Evolutionary conservation across 2,888 invertebrate genomes (phyloP), one percentile per base, ranked within the genome.

Genomic region (Drosophila incognita): DNA sequence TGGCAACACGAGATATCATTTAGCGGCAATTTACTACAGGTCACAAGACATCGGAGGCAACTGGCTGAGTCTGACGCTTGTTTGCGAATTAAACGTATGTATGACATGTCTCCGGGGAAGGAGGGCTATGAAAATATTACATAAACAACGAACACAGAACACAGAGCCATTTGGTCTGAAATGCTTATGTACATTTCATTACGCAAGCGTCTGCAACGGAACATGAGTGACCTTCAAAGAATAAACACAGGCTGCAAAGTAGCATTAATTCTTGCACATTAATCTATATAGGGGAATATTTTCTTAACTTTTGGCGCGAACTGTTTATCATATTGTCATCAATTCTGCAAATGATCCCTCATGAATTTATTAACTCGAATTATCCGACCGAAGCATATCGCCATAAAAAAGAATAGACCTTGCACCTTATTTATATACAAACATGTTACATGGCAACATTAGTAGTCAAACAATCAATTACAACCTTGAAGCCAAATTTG

Each of bases 1-100:
- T 71, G 78, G 75, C 81, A 83, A 77, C 72, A 69, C 57, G 62
- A 81, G 81, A 87, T 87, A 83, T 87, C 88, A 67, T 67, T 80
- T 85, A 57, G 86, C 71, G 59, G 52, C 58, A 75, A 57, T 74
- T 53, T 61, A 70, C 49, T 73, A 61, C 77, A 66, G 61, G 63
- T 61, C 66, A 57, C 75, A 64, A 68, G 64, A 71, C 60, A 70
- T 68, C 53, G 54, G 57, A 71, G 56, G 52, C 70, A 62, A 53
- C 42, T 54, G 57, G 35, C 53, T 42, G 29, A 46, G 36, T 27
- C 10, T 36, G 52, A 49, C 48, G 40, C 67, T 57, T 77, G 71
- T 72, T 76, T 68, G 69, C 63, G 74, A 69, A 79, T 79, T 63
- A 82, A 68, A 76, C 60, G 56, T 63, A 65, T 57, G 59, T 40